A percentile compares a stretch with the other conserved stretches of the same genome.
These are phyloP conservation scores for Montifringilla adamsi DNA, from an alignment of 2,113 vertebrate genomes.

Conservation along the genomic window DNA sequence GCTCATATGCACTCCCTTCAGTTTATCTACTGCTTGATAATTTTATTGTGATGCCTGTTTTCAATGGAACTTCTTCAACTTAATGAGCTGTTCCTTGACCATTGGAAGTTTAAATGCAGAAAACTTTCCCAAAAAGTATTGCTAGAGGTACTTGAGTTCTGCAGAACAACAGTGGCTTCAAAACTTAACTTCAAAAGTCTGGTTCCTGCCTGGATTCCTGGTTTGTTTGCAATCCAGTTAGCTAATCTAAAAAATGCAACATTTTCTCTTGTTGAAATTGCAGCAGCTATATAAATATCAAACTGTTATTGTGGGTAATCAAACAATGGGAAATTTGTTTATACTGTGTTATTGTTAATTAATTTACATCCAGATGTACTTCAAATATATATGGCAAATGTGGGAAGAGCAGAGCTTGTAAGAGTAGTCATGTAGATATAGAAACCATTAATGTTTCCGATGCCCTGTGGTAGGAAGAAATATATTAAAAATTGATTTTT, in stretches of 20 bases:
- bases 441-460: conserved; percentile 71
- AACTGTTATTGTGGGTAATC: conserved; percentile 37
- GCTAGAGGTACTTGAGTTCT: background rate
- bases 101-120: background rate
- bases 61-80: background rate
- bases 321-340: conserved; percentile 54
- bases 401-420: conserved; percentile 56
- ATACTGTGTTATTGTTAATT: conserved; percentile 61
- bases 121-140: background rate
- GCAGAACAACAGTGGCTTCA: background rate
- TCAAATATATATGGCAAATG: background rate
- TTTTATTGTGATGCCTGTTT: background rate
- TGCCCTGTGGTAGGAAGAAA: conserved; percentile 79
- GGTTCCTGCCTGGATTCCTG: background rate
- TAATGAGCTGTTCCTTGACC: background rate
- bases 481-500: conserved; percentile 85
- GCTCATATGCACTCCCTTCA: rapidly evolving
- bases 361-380: conserved; percentile 57
- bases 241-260: background rate
- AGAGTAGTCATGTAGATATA: conserved; percentile 68
- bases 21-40: background rate
- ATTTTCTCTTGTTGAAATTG: conserved; percentile 46
- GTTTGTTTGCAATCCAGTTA: background rate
- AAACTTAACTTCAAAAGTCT: background rate
- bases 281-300: conserved; percentile 62